These are phyloP conservation scores for Baryphthengus martii DNA, from an alignment of 2,113 vertebrate genomes.

Conservation along the genomic window DNA sequence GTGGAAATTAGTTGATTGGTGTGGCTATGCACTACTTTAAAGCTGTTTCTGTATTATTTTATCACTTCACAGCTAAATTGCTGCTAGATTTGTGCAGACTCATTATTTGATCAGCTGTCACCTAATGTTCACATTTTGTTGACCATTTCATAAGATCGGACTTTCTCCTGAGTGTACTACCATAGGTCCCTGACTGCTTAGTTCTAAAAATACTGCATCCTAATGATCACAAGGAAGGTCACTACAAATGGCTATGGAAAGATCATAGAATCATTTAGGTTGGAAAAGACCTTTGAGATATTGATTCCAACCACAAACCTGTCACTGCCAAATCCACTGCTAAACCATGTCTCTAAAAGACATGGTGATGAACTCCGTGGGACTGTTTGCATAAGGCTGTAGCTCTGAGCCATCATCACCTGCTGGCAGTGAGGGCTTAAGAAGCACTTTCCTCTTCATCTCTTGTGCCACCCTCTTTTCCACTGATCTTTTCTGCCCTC, in stretches of 20 bases:
- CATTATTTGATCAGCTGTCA: not conserved
- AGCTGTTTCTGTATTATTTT: not conserved
- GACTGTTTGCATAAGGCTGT: not conserved
- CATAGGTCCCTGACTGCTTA: not conserved
- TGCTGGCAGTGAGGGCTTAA: not conserved
- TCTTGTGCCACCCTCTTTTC: not conserved
- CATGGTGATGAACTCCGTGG: not conserved
- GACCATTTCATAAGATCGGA: not conserved
- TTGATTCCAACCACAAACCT: not conserved
- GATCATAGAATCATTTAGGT: rapidly evolving
- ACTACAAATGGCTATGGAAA: not conserved
- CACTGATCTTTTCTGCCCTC: not conserved
- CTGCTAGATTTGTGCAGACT: not conserved
- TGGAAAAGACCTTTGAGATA: not conserved
- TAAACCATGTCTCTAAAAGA: not conserved
- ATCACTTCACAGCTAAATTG: not conserved
- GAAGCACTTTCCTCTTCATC: not conserved
- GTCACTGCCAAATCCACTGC: not conserved
- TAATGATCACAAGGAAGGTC: not conserved
- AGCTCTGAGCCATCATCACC: not conserved
- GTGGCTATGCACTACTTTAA: not conserved
- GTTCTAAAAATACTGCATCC: not conserved
- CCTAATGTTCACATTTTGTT: not conserved
- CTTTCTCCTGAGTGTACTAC: not conserved
- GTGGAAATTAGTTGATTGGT: not conserved